phyloP scores from a whole-genome alignment of 2,888 invertebrate species.

The Nezara viridula region DNA sequence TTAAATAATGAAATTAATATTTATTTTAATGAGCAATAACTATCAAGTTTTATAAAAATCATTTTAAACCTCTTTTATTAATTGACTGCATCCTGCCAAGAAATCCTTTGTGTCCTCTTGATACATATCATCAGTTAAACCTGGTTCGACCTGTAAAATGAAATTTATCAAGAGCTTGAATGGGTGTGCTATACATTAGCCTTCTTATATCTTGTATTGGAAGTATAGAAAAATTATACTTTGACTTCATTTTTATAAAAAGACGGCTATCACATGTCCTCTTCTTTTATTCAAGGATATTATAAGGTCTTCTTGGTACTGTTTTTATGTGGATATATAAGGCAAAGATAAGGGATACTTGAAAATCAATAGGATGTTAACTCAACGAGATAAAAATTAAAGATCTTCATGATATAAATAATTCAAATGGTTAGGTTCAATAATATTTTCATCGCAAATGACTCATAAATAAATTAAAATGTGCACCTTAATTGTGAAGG shows the following conservation, averaged over 20 bases:
- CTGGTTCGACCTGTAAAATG: background rate
- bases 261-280: no score
- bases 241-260: no score
- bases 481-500: background rate
- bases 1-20: background rate
- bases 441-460: no score
- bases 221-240: no score
- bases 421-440: no score
- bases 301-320: no score
- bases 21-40: background rate
- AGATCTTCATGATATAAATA: no score
- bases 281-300: no score
- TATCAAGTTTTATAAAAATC: background rate
- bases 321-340: no score
- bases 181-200: background rate
- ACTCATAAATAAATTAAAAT: background rate
- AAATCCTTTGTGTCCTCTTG: background rate
- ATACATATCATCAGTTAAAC: background rate
- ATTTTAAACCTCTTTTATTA: slow-evolving; percentile 21
- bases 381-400: no score
- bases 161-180: background rate
- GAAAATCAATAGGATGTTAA: no score
- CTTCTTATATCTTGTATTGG: background rate
- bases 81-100: background rate
- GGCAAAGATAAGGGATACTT: no score